Evolutionary conservation across 2,797 vertebrate species (phyloP), one percentile per base, ranked within the genome.

Genomic region (Valencia hispanica): DNA sequence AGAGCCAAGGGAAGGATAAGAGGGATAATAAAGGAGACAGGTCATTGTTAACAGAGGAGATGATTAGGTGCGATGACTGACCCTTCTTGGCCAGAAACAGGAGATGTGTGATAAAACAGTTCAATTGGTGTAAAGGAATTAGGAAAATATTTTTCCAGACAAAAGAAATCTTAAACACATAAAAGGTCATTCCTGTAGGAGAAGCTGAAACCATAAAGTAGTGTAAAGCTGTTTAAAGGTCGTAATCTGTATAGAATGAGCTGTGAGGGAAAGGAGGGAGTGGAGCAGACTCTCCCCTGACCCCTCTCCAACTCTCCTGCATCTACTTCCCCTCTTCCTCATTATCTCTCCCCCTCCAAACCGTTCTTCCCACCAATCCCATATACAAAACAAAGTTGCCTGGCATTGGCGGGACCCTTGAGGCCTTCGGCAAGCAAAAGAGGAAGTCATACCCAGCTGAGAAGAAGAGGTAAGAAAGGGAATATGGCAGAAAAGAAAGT

Each of bases 331-430:
- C 86, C 83, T 84, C 86, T 90, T 89, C 86, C 83, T 87, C 89
- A 87, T 93, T 93, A 92, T 91, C 90, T 92, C 81, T 89, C 88
- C 83, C 78, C 86, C 86, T 84, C 88, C 83, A 86, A 74, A 82
- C 80, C 85, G 70, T 43, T 51, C 87, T 86, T 86, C 86, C 85
- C 82, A 85, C 91, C 87, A 83, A 84, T 92, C 87, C 91, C 91
- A 93, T 93, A 93, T 85, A 90, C 91, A 89, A 93, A 95, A 94
- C 92, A 95, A 94, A 93, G 94, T 95, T 93, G 91, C 88, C 89
- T 88, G 86, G 89, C 91, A 86, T 89, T 93, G 93, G 93, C 89
- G 84, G 91, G 91, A 88, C 93, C 92, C 94, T 18, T 55, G 93
- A 90, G 94, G 91, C 84, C 83, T 84, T 84, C 80, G 68, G 87